Base-by-base conservation (phyloP, 2,797 vertebrate species). In the Gymnothorax javanicus region DNA sequence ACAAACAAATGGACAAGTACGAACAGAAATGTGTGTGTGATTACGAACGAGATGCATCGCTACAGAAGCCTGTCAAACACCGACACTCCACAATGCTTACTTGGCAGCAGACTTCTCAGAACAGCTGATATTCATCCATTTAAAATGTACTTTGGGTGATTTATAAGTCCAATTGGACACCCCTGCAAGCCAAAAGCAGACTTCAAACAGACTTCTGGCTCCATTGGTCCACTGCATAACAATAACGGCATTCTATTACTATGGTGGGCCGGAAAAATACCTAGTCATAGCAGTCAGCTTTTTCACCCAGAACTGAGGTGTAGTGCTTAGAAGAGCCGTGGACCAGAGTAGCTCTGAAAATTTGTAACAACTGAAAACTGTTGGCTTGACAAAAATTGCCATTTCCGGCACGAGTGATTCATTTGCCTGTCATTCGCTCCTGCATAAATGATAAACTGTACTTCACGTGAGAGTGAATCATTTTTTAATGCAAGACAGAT, bases 381-480 rank as follows among this genome's bases (percentile, higher is more conserved):
- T 79, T 79, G 75, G 27, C 54, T 79, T 79, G 75, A 79, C 52
- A 54, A 11, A 27, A 7, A 43, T 50, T 52, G 11, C 15, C 73
- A 0, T 43, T 50, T 50, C 15, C 15, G 33, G 43, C 73, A 50
- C 23, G 15, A 77, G 43, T 20, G 5, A 50, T 77, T 17, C 52
- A 81, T 52, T 56, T 20, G 23, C 50, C 50, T 33, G 27, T 52
- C 27, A 77, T 13, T 50, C 13, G 13, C 73, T 77, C 15, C 27
- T 23, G 77, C 77, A 81, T 52, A 56, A 81, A 81, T 81, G 77
- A 81, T 81, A 81, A 81, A 81, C 23, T 81, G 50, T 27, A 3
- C 8, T n/a, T 20, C 25, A n/a, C 73, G 9, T 56, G 11, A 81
- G 0, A 54, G 9, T 56, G 56, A 81, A 81, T 79, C 50, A 17